phyloP scores from a whole-genome alignment of 1,140 invertebrate genomes.

The Apis florea region DNA sequence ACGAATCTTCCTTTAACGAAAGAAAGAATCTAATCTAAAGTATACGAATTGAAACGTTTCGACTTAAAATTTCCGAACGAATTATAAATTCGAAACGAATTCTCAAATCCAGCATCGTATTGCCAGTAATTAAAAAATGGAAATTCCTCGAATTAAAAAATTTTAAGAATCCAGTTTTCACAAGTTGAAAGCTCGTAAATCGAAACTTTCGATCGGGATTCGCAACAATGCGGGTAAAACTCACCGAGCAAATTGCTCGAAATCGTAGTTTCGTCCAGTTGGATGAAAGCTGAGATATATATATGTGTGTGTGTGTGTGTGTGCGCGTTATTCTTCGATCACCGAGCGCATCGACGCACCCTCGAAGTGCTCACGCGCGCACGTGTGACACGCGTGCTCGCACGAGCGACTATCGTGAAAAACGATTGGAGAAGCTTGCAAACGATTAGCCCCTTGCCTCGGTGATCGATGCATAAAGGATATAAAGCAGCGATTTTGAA shows the following conservation, averaged over 20 bases:
- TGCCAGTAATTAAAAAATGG: too few species aligned
- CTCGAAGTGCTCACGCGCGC: constrained; percentile 44
- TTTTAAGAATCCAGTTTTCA: too few species aligned
- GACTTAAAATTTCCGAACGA: background rate
- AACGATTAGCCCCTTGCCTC: constrained; percentile 20
- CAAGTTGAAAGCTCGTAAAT: background rate
- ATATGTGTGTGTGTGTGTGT: too few species aligned
- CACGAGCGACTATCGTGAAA: constrained; percentile 25
- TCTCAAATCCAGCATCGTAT: too few species aligned
- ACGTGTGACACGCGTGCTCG: constrained; percentile 57
- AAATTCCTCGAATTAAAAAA: too few species aligned
- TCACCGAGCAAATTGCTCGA: background rate
- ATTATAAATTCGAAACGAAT: background rate
- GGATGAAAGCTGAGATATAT: background rate
- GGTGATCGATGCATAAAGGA: constrained; percentile 38
- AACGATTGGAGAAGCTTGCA: constrained; percentile 32
- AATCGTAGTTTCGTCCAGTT: too few species aligned
- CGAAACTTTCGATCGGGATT: background rate
- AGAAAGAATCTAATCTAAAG: accelerated
- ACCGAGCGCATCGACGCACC: constrained; percentile 13
- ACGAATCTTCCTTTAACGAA: background rate
- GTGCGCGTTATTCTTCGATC: background rate
- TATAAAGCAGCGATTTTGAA: constrained; percentile 1
- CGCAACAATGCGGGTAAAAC: background rate
- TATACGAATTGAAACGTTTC: too few species aligned